These are phyloP conservation scores for Aselliscus stoliczkanus DNA, from an alignment of 2,797 vertebrate genomes.

Conservation along the genomic window DNA sequence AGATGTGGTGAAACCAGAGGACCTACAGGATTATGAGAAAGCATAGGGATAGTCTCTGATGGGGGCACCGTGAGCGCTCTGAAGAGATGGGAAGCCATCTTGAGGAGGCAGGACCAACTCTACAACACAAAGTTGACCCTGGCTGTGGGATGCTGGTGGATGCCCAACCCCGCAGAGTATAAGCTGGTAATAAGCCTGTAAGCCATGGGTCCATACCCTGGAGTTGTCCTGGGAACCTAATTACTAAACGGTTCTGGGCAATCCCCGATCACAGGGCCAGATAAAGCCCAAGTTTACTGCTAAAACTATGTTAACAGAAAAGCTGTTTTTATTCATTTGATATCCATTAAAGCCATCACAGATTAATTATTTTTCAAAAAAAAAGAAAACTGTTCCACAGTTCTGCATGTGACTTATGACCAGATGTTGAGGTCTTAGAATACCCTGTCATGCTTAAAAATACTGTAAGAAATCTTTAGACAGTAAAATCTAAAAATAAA, in stretches of 20 bases:
- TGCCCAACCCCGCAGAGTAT: not conserved
- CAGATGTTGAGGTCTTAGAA: slow-evolving; percentile 55
- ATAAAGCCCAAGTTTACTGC: slow-evolving; percentile 39
- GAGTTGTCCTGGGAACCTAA: slow-evolving; percentile 32
- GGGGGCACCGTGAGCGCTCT: not conserved
- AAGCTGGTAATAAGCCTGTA: not conserved
- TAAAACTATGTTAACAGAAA: slow-evolving; percentile 53
- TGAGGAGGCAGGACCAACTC: not conserved
- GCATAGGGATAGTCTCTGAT: not conserved
- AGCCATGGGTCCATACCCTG: not conserved
- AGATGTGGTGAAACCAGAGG: not conserved
- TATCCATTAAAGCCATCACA: slow-evolving; percentile 54
- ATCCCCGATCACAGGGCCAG: not conserved
- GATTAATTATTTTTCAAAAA: slow-evolving; percentile 69
- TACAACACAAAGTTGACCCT: not conserved
- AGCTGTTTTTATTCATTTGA: slow-evolving; percentile 59
- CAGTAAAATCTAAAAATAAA: slow-evolving; percentile 8
- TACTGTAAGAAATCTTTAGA: slow-evolving; percentile 49
- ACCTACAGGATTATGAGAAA: not conserved
- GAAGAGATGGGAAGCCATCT: not conserved
- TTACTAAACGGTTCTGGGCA: slow-evolving; percentile 7
- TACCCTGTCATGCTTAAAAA: slow-evolving; percentile 18
- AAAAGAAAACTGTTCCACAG: slow-evolving; percentile 52
- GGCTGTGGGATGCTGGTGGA: not conserved
- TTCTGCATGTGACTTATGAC: slow-evolving; percentile 46